Evolutionary conservation across 2,113 vertebrate species (phyloP).

Genomic region (Stigmatopora nigra): DNA sequence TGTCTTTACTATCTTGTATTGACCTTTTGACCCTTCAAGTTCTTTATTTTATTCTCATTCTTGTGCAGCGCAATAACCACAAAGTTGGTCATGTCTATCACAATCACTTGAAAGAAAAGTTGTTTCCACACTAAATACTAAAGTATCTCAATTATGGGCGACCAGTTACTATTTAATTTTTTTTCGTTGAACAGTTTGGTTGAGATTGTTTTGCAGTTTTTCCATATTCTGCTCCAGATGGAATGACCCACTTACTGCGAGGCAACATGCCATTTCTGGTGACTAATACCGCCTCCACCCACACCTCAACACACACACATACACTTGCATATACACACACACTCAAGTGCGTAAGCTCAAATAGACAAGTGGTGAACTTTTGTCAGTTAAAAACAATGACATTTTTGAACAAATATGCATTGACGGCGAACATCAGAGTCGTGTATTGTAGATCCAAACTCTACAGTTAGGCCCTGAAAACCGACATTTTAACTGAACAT

Average conservation of each 20-base stretch:
- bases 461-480: not conserved
- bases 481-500: not conserved
- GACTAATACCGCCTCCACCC: slow-evolving; percentile 56
- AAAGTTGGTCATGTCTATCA: not conserved
- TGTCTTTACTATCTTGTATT: not conserved
- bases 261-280: slow-evolving; percentile 56
- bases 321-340: slow-evolving; percentile 10
- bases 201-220: slow-evolving; percentile 47
- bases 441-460: slow-evolving; percentile 15
- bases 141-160: not conserved
- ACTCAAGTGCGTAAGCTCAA: slow-evolving; percentile 9
- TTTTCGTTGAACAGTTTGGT: slow-evolving; percentile 17
- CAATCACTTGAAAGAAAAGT: not conserved
- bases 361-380: slow-evolving; percentile 2
- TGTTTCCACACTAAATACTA: not conserved
- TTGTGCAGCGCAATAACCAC: not conserved
- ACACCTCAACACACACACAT: slow-evolving; percentile 31
- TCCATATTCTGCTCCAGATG: slow-evolving; percentile 60
- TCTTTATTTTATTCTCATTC: not conserved
- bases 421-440: slow-evolving; percentile 28
- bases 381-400: slow-evolving; percentile 56
- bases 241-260: slow-evolving; percentile 58
- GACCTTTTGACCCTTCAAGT: not conserved
- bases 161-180: not conserved
- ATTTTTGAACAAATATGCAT: slow-evolving; percentile 39